Conservation (phyloP, 1,140 invertebrate genomes). For the Megathymus violae region DNA sequence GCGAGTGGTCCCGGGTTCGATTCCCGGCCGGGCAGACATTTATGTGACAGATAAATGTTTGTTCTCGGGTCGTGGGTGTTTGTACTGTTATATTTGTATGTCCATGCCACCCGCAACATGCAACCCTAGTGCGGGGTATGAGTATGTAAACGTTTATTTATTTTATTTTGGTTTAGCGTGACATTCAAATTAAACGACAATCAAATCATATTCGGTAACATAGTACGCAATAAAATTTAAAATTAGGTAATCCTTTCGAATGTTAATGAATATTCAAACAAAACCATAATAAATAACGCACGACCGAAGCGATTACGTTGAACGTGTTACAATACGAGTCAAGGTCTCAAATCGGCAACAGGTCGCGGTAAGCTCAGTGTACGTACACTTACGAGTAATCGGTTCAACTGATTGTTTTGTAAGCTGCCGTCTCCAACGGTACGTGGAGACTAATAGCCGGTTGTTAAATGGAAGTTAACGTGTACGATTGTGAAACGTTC, state of each 20-base stretch:
- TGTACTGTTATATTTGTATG: too few species aligned
- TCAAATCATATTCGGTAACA: not conserved
- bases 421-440: not conserved
- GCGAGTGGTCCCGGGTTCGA: too few species aligned
- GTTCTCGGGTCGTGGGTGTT: too few species aligned
- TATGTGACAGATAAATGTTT: too few species aligned
- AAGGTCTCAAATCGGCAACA: constrained; percentile 40
- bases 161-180: too few species aligned
- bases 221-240: not conserved
- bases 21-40: too few species aligned
- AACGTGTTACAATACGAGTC: constrained; percentile 33
- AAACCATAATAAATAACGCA: not conserved
- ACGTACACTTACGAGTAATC: not conserved
- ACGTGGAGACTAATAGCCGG: not conserved
- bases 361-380: constrained; percentile 4
- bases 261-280: constrained; percentile 4
- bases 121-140: too few species aligned
- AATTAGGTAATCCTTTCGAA: not conserved
- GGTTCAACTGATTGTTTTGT: not conserved
- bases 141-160: too few species aligned
- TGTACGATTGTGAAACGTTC: not conserved
- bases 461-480: not conserved
- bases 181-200: not conserved
- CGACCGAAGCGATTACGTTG: not conserved
- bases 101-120: too few species aligned